Percentiles rank a stretch among this genome's conserved stretches.
These are phyloP conservation scores for Tanytarsus gracilentus DNA, from an alignment of 2,888 invertebrate genomes.

Conservation along the genomic window DNA sequence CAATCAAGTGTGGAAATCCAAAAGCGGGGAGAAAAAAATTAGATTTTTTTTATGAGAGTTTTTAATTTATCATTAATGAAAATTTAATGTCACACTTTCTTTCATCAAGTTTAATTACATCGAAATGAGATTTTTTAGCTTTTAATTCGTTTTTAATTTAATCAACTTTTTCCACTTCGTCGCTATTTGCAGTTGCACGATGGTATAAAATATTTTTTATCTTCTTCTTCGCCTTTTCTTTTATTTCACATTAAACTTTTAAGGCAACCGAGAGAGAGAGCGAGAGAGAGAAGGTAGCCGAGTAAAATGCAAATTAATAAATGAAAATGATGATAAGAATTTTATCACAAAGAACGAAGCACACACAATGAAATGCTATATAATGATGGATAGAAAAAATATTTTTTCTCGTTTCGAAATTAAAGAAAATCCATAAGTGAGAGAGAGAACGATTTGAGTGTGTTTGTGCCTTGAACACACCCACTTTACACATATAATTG, in stretches of 20 bases:
- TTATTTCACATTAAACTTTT: no score
- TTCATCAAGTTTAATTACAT: slow-evolving; percentile 1
- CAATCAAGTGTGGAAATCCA: slow-evolving; percentile 21
- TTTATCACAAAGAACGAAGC: neutral
- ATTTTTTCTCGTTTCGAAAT: neutral
- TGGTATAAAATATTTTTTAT: no score
- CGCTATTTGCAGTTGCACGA: no score
- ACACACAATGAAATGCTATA: slow-evolving; percentile 2
- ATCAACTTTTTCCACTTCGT: no score
- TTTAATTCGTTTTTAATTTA: no score
- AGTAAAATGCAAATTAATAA: slow-evolving; percentile 28
- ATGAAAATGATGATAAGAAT: slow-evolving; percentile 27
- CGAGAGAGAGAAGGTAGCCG: neutral
- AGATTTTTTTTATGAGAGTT: neutral
- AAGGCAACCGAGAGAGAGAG: no score
- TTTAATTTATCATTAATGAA: neutral
- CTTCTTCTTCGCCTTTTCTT: no score
- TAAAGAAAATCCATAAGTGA: neutral
- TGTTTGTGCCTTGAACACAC: neutral
- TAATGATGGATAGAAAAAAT: slow-evolving; percentile 22
- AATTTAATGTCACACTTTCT: neutral
- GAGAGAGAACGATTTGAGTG: neutral
- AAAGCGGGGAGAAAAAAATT: slow-evolving; percentile 5
- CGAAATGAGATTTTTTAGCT: neutral
- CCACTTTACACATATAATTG: slow-evolving; percentile 1